Evolutionary conservation across 2,888 invertebrate genomes (phyloP).

Genomic region (Dexiosoma caninum): DNA sequence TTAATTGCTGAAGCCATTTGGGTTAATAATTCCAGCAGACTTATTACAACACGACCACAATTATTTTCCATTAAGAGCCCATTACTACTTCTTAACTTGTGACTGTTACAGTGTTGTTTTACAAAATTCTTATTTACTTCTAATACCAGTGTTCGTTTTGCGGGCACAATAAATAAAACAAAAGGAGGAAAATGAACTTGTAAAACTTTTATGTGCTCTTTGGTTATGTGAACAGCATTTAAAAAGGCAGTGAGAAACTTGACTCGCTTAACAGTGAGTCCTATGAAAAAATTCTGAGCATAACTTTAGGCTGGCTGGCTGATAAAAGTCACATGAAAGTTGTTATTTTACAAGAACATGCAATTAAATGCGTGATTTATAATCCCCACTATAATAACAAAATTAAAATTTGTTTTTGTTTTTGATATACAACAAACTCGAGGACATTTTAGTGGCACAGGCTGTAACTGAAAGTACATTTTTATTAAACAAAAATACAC

Average conservation of each 20-base stretch:
- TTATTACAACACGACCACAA: neutral
- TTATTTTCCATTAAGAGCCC: neutral
- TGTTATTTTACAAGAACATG: neutral
- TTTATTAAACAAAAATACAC: too few species aligned
- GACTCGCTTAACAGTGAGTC: neutral
- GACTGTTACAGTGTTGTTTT: neutral
- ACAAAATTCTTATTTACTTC: neutral
- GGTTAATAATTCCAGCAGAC: neutral
- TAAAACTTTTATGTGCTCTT: neutral
- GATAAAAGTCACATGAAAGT: neutral
- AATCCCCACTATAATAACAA: neutral
- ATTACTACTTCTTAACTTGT: neutral
- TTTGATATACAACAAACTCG: too few species aligned
- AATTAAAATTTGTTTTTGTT: neutral
- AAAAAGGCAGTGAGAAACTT: neutral
- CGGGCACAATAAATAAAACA: too few species aligned
- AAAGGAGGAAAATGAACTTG: neutral
- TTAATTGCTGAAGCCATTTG: neutral
- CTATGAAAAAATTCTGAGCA: conserved; percentile 1
- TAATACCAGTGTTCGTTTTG: neutral
- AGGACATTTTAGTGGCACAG: too few species aligned
- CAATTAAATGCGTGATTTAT: neutral
- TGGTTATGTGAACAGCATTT: neutral
- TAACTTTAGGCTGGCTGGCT: conserved; percentile 9
- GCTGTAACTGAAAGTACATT: too few species aligned